Base-by-base conservation (phyloP, 2,888 invertebrate species). In the Drosophila rubida region DNA sequence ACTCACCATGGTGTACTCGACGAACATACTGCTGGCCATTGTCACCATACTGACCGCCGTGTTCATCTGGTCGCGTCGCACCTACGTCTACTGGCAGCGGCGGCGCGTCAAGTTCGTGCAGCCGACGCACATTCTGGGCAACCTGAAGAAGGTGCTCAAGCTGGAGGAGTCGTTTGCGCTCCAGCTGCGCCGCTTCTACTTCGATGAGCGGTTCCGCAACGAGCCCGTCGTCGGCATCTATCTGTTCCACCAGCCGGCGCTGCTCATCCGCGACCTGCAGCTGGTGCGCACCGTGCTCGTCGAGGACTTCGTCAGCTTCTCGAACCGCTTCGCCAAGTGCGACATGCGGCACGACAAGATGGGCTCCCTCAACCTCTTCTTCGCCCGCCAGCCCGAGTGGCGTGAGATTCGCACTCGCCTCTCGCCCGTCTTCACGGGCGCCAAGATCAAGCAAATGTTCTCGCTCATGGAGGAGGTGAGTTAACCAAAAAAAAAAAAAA, bases 281-380 rank as follows among this genome's bases (percentile, higher is more conserved):
- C 70, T 93, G 22, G 88, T 93, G 2, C 93, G 93, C 49, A 88
- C 90, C 11, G 79, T 93, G 1, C 75, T 93, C 8, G 84, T 93
- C 9, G 93, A 92, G 54, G 93, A 93, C 60, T 93, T 93, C 59
- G 90, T 91, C 9, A 89, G 89, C 45, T 93, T 93, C 75, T 78
- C 90, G 0, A 87, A 89, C 65, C 85, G 91, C 0, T 90, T 90
- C 65, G 77, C 91, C 30, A 72, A 84, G 30, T 89, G 86, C 2
- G 90, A 92, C 25, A 71, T 82, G 30, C 81, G 90, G 8, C 55
- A 70, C 0, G 93, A 93, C 69, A 84, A 87, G 9, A 68, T 93
- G 37, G 93, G 93, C n/a, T 88, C 89, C 1, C 76, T 92, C 8
- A 93, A 92, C 78, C 79, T 93, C 5, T 93, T 93, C 66, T 85